Base-by-base conservation (phyloP, 1,140 invertebrate genomes). In the Pseudomyrmex dendroicus region DNA sequence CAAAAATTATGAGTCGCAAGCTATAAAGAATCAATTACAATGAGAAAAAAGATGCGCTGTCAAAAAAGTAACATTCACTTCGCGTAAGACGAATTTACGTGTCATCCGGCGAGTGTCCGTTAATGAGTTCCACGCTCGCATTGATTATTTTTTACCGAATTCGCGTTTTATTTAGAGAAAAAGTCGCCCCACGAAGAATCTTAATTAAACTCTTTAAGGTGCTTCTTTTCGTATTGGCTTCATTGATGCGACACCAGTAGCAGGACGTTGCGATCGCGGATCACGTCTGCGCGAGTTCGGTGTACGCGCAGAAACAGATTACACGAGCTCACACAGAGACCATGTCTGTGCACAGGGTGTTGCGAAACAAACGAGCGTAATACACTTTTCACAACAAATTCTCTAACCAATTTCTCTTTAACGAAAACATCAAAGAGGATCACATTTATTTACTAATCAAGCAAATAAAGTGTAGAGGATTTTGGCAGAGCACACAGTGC, bases 181-280 rank as follows among this genome's bases (percentile, higher is more conserved):
- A 52, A 59, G 12, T n/a, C 46, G n/a, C 20, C 59, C 73, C 61
- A 70, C 22, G 48, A 54, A 25, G 46, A 73, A 85, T 48, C 17
- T 44, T 83, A 57, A 85, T 87, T 84, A 67, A 84, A 84, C 22
- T 22, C 13, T 82, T 73, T 50, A 22, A 54, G 12, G 10, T 68
- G n/a, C 9, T 2, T 72, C 44, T 44, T 35, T n/a, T 20, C 5
- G 61, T 59, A 63, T 82, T 20, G 4, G 35, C 64, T 74, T 84
- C 86, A 87, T 87, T 84, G 86, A 87, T 87, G 62, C 66, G 50
- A 59, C 46, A 9, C 44, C 20, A 72, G 3, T 61, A 20, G 15
- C n/a, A 15, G 67, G 22, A 48, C 10, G 22, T 56, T 54, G 20
- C 44, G 66, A 74, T 74, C 67, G 59, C 35, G 66, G 52, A 83